Evolutionary conservation across 1,140 invertebrate genomes (phyloP).

Genomic region (Bombus waltoni): DNA sequence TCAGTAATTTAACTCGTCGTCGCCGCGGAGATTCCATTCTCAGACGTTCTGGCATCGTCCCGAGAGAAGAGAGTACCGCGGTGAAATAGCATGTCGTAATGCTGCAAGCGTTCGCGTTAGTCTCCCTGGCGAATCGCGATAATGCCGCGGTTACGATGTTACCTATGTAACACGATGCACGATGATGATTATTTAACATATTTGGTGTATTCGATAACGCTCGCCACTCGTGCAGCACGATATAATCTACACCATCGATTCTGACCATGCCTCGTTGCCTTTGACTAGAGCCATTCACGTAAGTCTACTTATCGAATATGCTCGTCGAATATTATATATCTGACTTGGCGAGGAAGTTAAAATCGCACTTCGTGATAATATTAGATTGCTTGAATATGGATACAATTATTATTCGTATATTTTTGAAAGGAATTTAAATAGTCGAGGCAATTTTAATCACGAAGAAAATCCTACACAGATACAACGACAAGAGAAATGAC

Average conservation of each 20-base stretch:
- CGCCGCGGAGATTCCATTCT: constrained; percentile 38
- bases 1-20: background rate
- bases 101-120: background rate
- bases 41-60: background rate
- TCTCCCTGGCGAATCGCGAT: background rate
- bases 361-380: too few species aligned
- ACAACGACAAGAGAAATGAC: too few species aligned
- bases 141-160: constrained; percentile 8
- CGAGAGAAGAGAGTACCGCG: background rate
- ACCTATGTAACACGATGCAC: background rate
- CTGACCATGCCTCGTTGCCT: too few species aligned
- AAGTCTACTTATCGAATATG: too few species aligned
- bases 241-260: background rate
- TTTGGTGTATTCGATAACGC: background rate
- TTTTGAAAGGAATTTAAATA: too few species aligned
- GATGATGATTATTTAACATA: constrained; percentile 20
- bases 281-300: too few species aligned
- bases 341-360: too few species aligned
- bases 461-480: too few species aligned
- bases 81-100: constrained; percentile 31
- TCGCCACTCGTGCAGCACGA: background rate
- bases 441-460: too few species aligned
- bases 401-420: too few species aligned
- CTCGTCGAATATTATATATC: too few species aligned
- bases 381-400: too few species aligned